A percentile compares a stretch with the other conserved stretches of the same genome.
Evolutionary conservation across 2,888 invertebrate species (phyloP).

Genomic region (Halictus quadricinctus): DNA sequence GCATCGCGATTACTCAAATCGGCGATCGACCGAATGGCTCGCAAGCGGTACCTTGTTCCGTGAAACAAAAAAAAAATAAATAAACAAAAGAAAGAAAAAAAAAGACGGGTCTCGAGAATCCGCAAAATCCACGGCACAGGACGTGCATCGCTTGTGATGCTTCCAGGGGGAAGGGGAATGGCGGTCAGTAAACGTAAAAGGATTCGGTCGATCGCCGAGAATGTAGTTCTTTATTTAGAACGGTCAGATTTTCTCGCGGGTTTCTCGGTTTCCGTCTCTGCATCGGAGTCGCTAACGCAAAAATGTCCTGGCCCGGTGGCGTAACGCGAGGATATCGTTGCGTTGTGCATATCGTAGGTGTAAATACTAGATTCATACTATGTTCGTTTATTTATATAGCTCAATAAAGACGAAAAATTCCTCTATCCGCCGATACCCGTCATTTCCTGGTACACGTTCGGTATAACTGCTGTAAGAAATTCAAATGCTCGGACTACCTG

Average conservation of each 20-base stretch:
- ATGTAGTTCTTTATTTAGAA: slow-evolving; percentile 52
- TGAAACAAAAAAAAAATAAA: background rate
- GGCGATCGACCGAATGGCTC: slow-evolving; percentile 62
- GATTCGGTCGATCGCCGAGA: slow-evolving; percentile 62
- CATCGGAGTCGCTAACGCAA: slow-evolving; percentile 43
- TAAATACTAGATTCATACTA: slow-evolving; percentile 69
- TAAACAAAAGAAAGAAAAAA: background rate
- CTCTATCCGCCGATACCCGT: slow-evolving; percentile 26
- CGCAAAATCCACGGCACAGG: slow-evolving; percentile 23
- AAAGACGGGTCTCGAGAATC: background rate
- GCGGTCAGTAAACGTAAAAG: slow-evolving; percentile 6
- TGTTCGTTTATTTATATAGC: slow-evolving; percentile 71
- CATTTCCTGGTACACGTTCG: background rate
- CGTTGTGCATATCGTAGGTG: slow-evolving; percentile 59
- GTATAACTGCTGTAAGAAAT: background rate
- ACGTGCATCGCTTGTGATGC: slow-evolving; percentile 26
- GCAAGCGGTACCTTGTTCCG: slow-evolving; percentile 36
- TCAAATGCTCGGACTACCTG: no score
- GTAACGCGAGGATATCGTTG: slow-evolving; percentile 51
- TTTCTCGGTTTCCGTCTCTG: slow-evolving; percentile 51
- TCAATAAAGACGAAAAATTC: slow-evolving; percentile 63
- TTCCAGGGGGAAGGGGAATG: background rate
- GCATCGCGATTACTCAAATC: slow-evolving; percentile 54
- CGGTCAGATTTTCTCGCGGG: slow-evolving; percentile 55
- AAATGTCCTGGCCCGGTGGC: slow-evolving; percentile 36